Percentiles rank a stretch among this genome's conserved stretches.
Conservation (phyloP, 2,797 vertebrate genomes). For the Tauraco hartlaubi region DNA sequence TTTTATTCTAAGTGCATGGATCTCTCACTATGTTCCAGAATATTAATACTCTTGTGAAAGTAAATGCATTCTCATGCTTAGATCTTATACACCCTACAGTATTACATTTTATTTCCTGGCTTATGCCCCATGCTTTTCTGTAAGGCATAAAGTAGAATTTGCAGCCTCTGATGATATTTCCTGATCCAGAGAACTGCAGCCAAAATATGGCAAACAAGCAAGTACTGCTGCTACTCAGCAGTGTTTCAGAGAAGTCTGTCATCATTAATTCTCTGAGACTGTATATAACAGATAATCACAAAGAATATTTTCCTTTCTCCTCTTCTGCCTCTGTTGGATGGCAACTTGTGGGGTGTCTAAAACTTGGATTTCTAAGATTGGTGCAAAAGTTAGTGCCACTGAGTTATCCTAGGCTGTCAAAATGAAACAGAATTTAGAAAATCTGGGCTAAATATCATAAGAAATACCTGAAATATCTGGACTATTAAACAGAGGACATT, state of each 20-base stretch:
- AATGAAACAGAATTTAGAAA: background rate
- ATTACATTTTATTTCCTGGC: background rate
- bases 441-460: background rate
- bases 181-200: background rate
- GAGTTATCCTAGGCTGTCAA: background rate
- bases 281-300: background rate
- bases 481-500: background rate
- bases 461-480: background rate
- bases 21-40: background rate
- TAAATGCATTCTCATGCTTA: slow-evolving; percentile 18
- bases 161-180: background rate
- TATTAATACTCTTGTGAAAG: slow-evolving; percentile 13
- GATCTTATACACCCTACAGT: background rate
- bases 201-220: background rate
- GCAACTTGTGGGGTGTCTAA: background rate
- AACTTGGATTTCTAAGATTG: background rate
- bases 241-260: background rate
- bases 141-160: background rate
- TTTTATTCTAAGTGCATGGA: background rate
- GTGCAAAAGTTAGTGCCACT: background rate
- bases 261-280: background rate
- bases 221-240: background rate
- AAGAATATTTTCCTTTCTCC: background rate
- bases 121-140: background rate
- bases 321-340: background rate